Evolutionary conservation across 1,140 invertebrate genomes (phyloP).

Genomic region (Zaprionus ornatus): DNA sequence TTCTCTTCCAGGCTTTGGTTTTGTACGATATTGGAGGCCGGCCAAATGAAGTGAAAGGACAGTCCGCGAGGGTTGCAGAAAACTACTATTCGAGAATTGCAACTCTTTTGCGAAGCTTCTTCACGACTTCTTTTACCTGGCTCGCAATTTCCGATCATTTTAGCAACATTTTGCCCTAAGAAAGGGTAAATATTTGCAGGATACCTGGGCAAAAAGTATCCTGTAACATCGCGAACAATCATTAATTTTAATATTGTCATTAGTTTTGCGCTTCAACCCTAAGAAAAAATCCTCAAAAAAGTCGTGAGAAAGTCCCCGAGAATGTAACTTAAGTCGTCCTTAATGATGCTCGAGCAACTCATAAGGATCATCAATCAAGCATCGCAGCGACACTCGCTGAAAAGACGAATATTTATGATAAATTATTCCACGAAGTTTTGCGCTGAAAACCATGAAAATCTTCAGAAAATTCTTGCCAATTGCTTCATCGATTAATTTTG

Average conservation of each 20-base stretch:
- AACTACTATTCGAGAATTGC: slow-evolving; percentile 15
- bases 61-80: slow-evolving; percentile 58
- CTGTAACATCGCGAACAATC: slow-evolving; percentile 49
- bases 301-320: slow-evolving; percentile 57
- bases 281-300: slow-evolving; percentile 44
- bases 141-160: slow-evolving; percentile 40
- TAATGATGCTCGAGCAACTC: slow-evolving; percentile 64
- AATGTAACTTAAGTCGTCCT: slow-evolving; percentile 63
- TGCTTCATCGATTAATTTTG: slow-evolving; percentile 30
- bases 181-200: slow-evolving; percentile 72
- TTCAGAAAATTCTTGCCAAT: slow-evolving; percentile 22
- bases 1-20: slow-evolving; percentile 23
- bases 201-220: slow-evolving; percentile 54
- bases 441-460: slow-evolving; percentile 65
- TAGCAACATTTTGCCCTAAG: slow-evolving; percentile 50
- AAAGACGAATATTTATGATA: slow-evolving; percentile 72
- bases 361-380: slow-evolving; percentile 73
- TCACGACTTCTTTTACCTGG: slow-evolving; percentile 22
- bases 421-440: slow-evolving; percentile 62
- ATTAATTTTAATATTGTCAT: slow-evolving; percentile 81
- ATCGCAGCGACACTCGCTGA: slow-evolving; percentile 58
- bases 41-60: slow-evolving; percentile 46
- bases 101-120: slow-evolving; percentile 46
- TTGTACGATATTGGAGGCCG: slow-evolving; percentile 65
- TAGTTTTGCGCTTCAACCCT: slow-evolving; percentile 51